Evolutionary conservation across 2,113 vertebrate species (phyloP).

Genomic region (Ia io): DNA sequence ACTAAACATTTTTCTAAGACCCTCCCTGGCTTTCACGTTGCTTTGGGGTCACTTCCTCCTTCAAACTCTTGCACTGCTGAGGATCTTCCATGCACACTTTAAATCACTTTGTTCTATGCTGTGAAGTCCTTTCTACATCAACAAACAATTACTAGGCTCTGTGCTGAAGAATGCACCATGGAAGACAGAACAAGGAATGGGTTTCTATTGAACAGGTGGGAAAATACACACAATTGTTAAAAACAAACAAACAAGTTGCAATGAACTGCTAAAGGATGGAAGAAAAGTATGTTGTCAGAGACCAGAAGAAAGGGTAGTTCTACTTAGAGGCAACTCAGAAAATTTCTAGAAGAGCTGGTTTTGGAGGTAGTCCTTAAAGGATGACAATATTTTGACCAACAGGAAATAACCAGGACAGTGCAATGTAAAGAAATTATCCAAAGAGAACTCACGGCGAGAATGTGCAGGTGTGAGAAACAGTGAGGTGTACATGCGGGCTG

Average conservation of each 20-base stretch:
- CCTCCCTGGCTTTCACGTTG: background rate
- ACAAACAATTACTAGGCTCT: background rate
- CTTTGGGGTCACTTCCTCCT: background rate
- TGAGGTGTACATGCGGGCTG: accelerated
- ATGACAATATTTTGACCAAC: background rate
- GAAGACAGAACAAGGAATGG: background rate
- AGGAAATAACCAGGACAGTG: background rate
- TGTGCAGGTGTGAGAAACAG: background rate
- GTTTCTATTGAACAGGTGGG: background rate
- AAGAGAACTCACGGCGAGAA: background rate
- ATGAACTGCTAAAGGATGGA: background rate
- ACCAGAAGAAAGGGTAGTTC: background rate
- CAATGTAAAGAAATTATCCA: background rate
- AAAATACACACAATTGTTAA: background rate
- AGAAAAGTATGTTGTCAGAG: background rate
- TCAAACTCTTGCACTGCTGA: background rate
- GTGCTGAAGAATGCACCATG: background rate
- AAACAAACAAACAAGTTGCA: background rate
- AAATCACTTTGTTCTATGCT: background rate
- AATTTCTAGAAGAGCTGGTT: background rate
- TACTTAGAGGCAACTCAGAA: background rate
- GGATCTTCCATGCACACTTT: background rate
- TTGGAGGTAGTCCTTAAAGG: background rate
- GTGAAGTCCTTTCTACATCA: background rate
- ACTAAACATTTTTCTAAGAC: background rate